phyloP scores from a whole-genome alignment of 2,888 invertebrate genomes.

The Argynnis bischoffii region DNA sequence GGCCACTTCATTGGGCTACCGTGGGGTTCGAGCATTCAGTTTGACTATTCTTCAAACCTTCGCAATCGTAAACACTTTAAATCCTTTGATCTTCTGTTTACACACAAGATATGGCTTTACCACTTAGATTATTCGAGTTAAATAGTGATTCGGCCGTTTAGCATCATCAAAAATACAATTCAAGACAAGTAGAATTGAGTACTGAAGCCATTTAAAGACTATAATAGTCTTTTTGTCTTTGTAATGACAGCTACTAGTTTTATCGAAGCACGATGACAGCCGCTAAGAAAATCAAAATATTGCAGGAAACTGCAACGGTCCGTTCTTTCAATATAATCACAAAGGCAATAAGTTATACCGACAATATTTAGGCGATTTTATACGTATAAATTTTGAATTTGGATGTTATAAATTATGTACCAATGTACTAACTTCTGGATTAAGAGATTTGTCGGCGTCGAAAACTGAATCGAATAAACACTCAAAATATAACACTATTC shows the following conservation, averaged over 20 bases:
- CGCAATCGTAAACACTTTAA: constrained; percentile 64
- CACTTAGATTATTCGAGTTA: constrained; percentile 51
- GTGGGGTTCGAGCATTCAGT: constrained; percentile 82
- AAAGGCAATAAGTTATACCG: constrained; percentile 71
- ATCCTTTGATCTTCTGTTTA: constrained; percentile 55
- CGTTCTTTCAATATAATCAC: constrained; percentile 80
- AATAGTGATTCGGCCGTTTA: constrained; percentile 57
- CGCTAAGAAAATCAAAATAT: constrained; percentile 77
- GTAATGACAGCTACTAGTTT: constrained; percentile 69
- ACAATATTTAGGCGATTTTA: constrained; percentile 49
- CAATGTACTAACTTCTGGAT: constrained; percentile 73
- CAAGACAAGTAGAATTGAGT: constrained; percentile 49
- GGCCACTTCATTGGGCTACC: constrained; percentile 90
- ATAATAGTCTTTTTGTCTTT: constrained; percentile 66
- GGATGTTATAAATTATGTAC: constrained; percentile 61
- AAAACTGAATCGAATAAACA: constrained; percentile 83
- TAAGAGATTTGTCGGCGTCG: constrained; percentile 82
- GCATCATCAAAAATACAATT: constrained; percentile 60
- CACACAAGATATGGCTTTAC: constrained; percentile 49
- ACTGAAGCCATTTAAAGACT: constrained; percentile 59
- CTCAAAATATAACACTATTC: constrained; percentile 84
- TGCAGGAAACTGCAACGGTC: constrained; percentile 79
- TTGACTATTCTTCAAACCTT: constrained; percentile 65
- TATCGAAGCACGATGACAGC: constrained; percentile 76
- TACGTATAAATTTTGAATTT: constrained; percentile 51